A percentile compares a stretch with the other conserved stretches of the same genome.
Evolutionary conservation across 1,140 invertebrate genomes (phyloP).

Genomic region (Drosophila pseudoobscura): DNA sequence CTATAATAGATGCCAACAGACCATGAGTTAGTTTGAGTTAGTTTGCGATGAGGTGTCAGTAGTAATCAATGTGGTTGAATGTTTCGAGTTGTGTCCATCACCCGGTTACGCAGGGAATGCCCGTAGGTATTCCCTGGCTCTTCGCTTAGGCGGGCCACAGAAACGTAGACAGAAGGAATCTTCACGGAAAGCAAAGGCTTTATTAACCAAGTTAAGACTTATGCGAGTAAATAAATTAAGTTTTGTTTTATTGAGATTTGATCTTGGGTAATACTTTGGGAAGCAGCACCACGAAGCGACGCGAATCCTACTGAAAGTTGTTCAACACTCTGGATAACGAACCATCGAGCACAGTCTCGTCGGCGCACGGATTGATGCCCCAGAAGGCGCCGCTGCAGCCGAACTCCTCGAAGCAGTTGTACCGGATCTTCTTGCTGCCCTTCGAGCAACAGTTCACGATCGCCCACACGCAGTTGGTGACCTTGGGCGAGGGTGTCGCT

Average conservation of each 20-base stretch:
- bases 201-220: slow-evolving; percentile 31
- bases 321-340: slow-evolving; percentile 35
- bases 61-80: not conserved
- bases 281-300: slow-evolving; percentile 2
- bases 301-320: slow-evolving; percentile 10
- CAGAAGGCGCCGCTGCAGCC: slow-evolving; percentile 87
- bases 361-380: slow-evolving; percentile 86
- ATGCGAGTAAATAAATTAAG: slow-evolving; percentile 33
- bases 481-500: slow-evolving; percentile 62
- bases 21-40: no score
- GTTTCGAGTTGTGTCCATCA: not conserved
- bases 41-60: no score
- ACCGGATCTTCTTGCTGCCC: slow-evolving; percentile 78
- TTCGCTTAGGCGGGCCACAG: slow-evolving; percentile 12
- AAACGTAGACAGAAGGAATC: not conserved
- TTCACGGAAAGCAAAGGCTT: slow-evolving; percentile 13
- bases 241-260: slow-evolving; percentile 1
- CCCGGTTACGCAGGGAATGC: not conserved
- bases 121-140: no score
- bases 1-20: no score
- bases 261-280: slow-evolving; percentile 3
- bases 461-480: slow-evolving; percentile 87
- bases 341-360: slow-evolving; percentile 79
- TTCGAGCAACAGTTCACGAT: slow-evolving; percentile 87
- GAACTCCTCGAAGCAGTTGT: slow-evolving; percentile 87